Evolutionary conservation across 2,797 vertebrate species (phyloP).

Genomic region (Distichodus sexfasciatus): DNA sequence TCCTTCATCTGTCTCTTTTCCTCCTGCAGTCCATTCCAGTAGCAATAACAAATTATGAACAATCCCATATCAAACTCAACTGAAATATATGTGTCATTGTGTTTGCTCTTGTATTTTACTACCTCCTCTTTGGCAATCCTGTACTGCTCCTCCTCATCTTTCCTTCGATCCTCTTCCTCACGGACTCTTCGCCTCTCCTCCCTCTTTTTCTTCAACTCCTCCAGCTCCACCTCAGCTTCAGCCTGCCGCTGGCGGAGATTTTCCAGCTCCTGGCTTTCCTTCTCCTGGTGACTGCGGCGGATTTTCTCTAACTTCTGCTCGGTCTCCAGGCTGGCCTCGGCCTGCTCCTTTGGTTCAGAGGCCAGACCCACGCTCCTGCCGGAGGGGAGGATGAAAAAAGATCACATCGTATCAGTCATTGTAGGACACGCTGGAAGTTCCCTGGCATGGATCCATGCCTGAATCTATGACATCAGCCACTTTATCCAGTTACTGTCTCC

Average conservation of each 20-base stretch:
- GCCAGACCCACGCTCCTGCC: slow-evolving; percentile 45
- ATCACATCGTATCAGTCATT: background rate
- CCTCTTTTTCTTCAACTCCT: slow-evolving; percentile 70
- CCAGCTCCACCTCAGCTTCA: slow-evolving; percentile 73
- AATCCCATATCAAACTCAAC: background rate
- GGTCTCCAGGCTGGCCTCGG: slow-evolving; percentile 58
- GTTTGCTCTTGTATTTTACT: slow-evolving; percentile 1
- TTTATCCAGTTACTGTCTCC: slow-evolving; percentile 1
- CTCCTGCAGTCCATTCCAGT: slow-evolving; percentile 63
- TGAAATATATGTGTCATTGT: background rate
- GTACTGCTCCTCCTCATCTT: slow-evolving; percentile 60
- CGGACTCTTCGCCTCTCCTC: slow-evolving; percentile 63
- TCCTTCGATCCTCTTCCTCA: slow-evolving; percentile 60
- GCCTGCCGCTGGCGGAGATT: slow-evolving; percentile 61
- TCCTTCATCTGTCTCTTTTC: slow-evolving; percentile 76
- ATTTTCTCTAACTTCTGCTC: slow-evolving; percentile 76
- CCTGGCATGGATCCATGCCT: slow-evolving; percentile 30
- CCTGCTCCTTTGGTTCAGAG: slow-evolving; percentile 54
- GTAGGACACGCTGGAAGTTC: slow-evolving; percentile 15
- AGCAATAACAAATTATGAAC: no score
- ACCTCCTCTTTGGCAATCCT: slow-evolving; percentile 72
- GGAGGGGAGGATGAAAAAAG: background rate
- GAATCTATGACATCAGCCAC: slow-evolving; percentile 18
- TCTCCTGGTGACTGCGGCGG: slow-evolving; percentile 65
- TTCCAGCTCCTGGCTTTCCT: slow-evolving; percentile 72